phyloP scores from a whole-genome alignment of 2,113 vertebrate species.

The Fukomys damarensis region DNA sequence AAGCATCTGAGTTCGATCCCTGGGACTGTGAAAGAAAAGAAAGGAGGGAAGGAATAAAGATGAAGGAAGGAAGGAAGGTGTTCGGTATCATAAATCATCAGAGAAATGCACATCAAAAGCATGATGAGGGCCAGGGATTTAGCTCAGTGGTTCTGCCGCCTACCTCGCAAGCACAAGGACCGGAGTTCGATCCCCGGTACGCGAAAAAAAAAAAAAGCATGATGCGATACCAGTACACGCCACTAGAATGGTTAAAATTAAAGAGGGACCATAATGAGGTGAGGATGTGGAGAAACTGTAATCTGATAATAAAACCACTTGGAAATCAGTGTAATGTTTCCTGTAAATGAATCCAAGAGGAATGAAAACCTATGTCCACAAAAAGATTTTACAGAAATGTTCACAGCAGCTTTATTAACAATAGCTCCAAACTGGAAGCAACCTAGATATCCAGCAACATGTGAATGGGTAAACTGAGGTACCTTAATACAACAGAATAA shows the following conservation, averaged over 20 bases:
- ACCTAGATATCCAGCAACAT: too few species aligned
- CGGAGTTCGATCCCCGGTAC: too few species aligned
- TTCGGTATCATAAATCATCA: neutral
- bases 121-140: too few species aligned
- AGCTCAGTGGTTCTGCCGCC: too few species aligned
- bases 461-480: neutral
- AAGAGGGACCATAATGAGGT: accelerated
- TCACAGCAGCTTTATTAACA: neutral
- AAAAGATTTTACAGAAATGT: neutral
- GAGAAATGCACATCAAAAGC: neutral
- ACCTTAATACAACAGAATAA: neutral
- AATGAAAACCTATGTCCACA: neutral
- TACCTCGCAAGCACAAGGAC: too few species aligned
- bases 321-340: neutral
- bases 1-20: too few species aligned
- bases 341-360: neutral
- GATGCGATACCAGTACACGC: accelerated
- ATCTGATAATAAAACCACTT: neutral
- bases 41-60: too few species aligned
- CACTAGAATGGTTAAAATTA: neutral
- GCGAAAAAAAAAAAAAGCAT: too few species aligned
- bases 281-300: neutral
- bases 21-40: too few species aligned
- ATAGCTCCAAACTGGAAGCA: neutral
- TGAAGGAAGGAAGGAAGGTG: neutral